Evolutionary conservation across 2,888 invertebrate genomes (phyloP), one percentile per base, ranked within the genome.

Genomic region (Andrena marginata): DNA sequence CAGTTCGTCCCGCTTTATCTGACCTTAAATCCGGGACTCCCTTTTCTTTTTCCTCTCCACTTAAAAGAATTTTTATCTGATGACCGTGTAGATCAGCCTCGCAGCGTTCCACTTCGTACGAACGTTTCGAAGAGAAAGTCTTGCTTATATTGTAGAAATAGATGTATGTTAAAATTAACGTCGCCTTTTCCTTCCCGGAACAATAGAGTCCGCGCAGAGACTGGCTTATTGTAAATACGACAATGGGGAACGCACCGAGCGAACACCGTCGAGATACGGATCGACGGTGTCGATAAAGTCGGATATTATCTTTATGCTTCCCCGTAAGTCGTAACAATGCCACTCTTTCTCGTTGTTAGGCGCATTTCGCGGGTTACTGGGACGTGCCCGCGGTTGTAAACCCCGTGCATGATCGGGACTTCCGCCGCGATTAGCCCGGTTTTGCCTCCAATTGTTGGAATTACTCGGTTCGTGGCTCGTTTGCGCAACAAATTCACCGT

Each of bases 281-380:
- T 88, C 88, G 77, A 68, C 77, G 79, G 76, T 72, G 86, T 70
- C 74, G 35, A 83, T 78, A 73, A 86, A 81, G 67, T 82, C 26
- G 79, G 80, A 81, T 76, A 80, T 82, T 87, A 85, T 85, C 82
- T 88, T 88, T 80, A 78, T 81, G 75, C 72, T 83, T 83, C 81
- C 77, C 20, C 81, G 88, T 88, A 80, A 42, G 76, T 79, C 80
- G 75, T 80, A 85, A 86, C 87, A 87, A 85, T 87, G 70, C 71
- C 67, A 64, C 75, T 65, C 56, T 62, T 62, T 72, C 74, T 35
- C 77, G 84, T 83, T 67, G 85, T 85, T 75, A 33, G 49, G 29
- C 70, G 60, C 75, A 60, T 77, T 75, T 82, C 77, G 73, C 77
- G 73, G 87, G 85, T 85, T 87, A 87, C 85, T 80, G 63, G 87